phyloP scores from a whole-genome alignment of 2,113 vertebrate genomes.

The Macquaria ambigua region DNA sequence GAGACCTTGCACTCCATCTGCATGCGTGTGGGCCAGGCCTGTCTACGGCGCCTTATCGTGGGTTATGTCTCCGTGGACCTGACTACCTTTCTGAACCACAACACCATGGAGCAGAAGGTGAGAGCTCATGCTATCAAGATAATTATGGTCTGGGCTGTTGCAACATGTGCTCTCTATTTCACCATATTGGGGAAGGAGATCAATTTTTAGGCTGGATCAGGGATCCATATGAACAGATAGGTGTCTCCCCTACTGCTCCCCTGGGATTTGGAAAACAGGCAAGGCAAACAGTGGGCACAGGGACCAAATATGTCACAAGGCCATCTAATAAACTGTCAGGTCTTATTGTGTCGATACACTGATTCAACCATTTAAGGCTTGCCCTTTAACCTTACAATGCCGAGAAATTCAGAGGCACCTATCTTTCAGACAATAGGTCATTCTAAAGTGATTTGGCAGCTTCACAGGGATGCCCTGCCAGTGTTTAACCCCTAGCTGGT shows the following conservation, averaged over 20 bases:
- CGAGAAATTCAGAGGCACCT: conserved; percentile 67
- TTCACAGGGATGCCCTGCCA: conserved; percentile 64
- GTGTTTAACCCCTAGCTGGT: conserved; percentile 70
- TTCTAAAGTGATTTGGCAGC: conserved; percentile 76
- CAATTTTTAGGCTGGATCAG: conserved; percentile 71
- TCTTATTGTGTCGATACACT: conserved; percentile 88
- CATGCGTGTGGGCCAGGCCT: conserved; percentile 85
- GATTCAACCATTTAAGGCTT: conserved; percentile 83
- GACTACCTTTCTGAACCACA: conserved; percentile 87
- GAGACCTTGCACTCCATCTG: conserved; percentile 84
- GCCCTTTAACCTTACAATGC: conserved; percentile 83
- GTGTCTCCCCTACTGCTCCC: conserved; percentile 74
- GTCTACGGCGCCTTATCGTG: conserved; percentile 81
- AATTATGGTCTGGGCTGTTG: conserved; percentile 33
- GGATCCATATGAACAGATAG: conserved; percentile 76
- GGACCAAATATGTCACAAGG: conserved; percentile 79
- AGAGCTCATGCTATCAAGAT: conserved; percentile 27
- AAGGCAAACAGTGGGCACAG: conserved; percentile 72
- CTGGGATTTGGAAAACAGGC: conserved; percentile 73
- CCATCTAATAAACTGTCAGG: conserved; percentile 87
- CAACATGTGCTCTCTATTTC: conserved; percentile 43
- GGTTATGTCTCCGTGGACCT: conserved; percentile 91
- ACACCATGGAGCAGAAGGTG: conserved; percentile 89
- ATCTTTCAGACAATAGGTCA: conserved; percentile 79
- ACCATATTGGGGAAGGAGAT: conserved; percentile 69